Evolutionary conservation across 2,888 invertebrate genomes (phyloP), one percentile per base, ranked within the genome.

Genomic region (Lottia scabra): DNA sequence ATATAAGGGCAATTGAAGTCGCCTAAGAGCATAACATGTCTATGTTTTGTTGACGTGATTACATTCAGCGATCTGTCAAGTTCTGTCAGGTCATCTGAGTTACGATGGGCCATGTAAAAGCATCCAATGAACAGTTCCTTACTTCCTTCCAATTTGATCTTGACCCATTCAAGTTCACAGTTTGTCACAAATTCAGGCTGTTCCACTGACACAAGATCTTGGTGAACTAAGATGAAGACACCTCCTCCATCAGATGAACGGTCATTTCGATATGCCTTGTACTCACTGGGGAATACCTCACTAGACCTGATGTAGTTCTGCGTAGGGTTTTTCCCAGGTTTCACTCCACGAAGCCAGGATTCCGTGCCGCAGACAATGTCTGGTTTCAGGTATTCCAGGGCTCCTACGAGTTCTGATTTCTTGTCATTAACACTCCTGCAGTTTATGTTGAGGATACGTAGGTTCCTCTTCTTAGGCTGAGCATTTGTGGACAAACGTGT

Each of bases 341-440:
- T 71, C 8, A 76, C 27, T 15, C 75, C 71, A 16, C 66, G 75
- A 6, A 78, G 70, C 74, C 79, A 79, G 23, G 77, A 74, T 65
- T 79, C 75, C 3, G 77, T 79, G 13, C 70, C 74, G 63, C 63
- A 75, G 15, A 79, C 70, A 26, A 79, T 75, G 63, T 77, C 75
- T 23, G 76, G 77, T 44, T 74, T 69, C 16, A 75, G 71, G 38
- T 76, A 76, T 46, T 74, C 44, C 6, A 69, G 10, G 8, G 72
- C 72, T 62, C 68, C 64, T 19, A 64, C 69, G n/a, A 74, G 44
- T 63, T 79, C 71, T 13, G 70, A 46, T 27, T 70, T 69, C 27
- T 70, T 70, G 26, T 69, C 70, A 13, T 15, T 26, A 6, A 78
- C 56, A 46, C 73, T 79, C 19, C 69, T 12, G 56, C 77, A 79